Percentiles rank a stretch among this genome's conserved stretches.
Conservation (phyloP, 1,140 invertebrate genomes). For the Drosophila nasuta region DNA sequence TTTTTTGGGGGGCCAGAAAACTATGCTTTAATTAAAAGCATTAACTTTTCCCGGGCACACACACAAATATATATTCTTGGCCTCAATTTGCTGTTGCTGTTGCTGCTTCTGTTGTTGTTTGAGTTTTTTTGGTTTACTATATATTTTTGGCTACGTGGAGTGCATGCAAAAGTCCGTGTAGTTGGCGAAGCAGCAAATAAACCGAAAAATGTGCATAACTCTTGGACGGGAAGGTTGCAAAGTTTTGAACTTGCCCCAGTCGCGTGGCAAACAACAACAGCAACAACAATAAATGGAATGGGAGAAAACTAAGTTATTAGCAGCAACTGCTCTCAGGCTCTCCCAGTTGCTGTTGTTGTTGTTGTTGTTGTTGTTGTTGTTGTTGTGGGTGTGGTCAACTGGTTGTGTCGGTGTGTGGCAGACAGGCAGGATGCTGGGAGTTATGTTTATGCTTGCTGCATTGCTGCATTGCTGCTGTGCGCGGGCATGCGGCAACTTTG, state of each 20-base stretch:
- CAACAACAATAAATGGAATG: slow-evolving; percentile 1
- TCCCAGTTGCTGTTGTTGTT: slow-evolving; percentile 1
- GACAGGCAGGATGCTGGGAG: slow-evolving; percentile 17
- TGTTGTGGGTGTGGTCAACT: slow-evolving; percentile 54
- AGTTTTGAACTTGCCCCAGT: slow-evolving; percentile 63
- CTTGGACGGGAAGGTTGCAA: slow-evolving; percentile 42
- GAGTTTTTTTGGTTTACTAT: slow-evolving; percentile 56
- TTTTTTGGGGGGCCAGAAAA: neutral
- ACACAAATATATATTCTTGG: slow-evolving; percentile 12
- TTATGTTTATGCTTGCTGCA: slow-evolving; percentile 71
- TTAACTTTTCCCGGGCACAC: slow-evolving; percentile 4
- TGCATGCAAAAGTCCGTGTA: slow-evolving; percentile 50
- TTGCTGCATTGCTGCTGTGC: slow-evolving; percentile 52
- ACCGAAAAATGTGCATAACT: slow-evolving; percentile 61
- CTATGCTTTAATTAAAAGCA: slow-evolving; percentile 34
- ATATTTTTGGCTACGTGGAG: slow-evolving; percentile 59
- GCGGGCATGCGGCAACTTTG: slow-evolving; percentile 65
- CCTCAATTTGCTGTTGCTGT: slow-evolving; percentile 5
- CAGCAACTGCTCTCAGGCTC: slow-evolving; percentile 53
- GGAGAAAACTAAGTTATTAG: slow-evolving; percentile 77
- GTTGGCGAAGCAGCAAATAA: slow-evolving; percentile 59
- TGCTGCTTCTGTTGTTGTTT: slow-evolving; percentile 63
- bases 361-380: slow-evolving; percentile 6
- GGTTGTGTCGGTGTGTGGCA: slow-evolving; percentile 1
- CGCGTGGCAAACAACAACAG: slow-evolving; percentile 27